Conservation (phyloP, 2,797 vertebrate species). For the Spinibarbus caldwelli region DNA sequence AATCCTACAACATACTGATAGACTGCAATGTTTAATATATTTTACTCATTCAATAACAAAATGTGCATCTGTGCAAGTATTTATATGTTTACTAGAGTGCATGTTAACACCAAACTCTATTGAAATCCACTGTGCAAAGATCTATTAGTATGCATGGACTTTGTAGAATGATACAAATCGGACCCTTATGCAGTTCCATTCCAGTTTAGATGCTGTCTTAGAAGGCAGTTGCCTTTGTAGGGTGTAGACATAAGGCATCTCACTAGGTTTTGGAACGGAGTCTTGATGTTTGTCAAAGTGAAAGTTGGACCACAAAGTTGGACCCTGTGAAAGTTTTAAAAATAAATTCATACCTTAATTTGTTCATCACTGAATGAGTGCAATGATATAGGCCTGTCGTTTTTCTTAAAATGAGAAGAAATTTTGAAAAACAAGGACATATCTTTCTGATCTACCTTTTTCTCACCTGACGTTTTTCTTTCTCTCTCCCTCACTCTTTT, state of each 20-base stretch:
- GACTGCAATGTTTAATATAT: too few species aligned
- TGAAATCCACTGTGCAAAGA: neutral
- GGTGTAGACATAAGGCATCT: neutral
- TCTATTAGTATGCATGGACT: neutral
- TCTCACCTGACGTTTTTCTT: slow-evolving; percentile 15
- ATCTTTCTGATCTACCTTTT: slow-evolving; percentile 8
- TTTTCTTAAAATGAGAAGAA: neutral
- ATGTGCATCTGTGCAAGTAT: neutral
- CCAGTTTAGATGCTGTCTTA: neutral
- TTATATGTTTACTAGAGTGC: neutral
- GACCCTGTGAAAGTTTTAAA: neutral
- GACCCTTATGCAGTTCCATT: neutral
- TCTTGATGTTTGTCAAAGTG: too few species aligned
- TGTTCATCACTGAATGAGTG: neutral
- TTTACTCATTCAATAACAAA: neutral
- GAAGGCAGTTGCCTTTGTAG: neutral
- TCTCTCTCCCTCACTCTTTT: slow-evolving; percentile 71
- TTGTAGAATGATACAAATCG: neutral
- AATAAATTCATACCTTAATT: neutral
- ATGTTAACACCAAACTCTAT: neutral
- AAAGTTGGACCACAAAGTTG: too few species aligned
- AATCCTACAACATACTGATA: neutral
- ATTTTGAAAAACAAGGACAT: slow-evolving; percentile 1
- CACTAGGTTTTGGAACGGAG: neutral
- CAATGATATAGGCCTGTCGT: neutral